Evolutionary conservation across 2,113 vertebrate genomes (phyloP).

Genomic region (Thermophis baileyi): DNA sequence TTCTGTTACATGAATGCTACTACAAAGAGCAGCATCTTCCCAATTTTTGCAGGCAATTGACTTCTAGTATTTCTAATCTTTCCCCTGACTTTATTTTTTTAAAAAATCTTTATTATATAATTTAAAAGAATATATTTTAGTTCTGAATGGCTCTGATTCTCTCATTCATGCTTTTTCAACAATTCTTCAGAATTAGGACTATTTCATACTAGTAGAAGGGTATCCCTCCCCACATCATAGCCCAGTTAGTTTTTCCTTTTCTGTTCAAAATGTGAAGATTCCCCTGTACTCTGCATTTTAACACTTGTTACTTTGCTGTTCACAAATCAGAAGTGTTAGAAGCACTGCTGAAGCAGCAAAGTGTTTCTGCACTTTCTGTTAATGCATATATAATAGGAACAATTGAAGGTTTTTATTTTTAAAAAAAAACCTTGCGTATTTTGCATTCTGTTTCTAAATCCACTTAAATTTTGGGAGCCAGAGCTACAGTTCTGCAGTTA

Average conservation of each 20-base stretch:
- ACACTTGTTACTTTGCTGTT: constrained; percentile 1
- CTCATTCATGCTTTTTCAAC: not conserved
- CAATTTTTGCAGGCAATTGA: not conserved
- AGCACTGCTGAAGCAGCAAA: not conserved
- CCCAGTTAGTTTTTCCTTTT: not conserved
- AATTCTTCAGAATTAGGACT: not conserved
- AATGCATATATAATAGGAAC: constrained; percentile 13
- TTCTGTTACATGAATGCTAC: not conserved
- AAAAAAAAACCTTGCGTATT: not conserved
- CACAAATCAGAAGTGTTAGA: constrained; percentile 1
- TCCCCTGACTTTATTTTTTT: not conserved
- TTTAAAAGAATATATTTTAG: not conserved
- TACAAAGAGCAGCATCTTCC: not conserved
- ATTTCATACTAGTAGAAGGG: not conserved
- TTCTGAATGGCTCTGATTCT: not conserved
- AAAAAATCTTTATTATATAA: not conserved
- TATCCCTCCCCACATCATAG: constrained; percentile 15
- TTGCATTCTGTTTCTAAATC: not conserved
- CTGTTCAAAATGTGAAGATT: constrained; percentile 8
- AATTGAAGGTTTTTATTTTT: not conserved
- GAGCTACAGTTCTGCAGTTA: not conserved
- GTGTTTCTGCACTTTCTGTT: not conserved
- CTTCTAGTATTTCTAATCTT: not conserved
- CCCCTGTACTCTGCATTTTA: not conserved
- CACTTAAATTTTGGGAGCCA: not conserved